A percentile compares a stretch with the other conserved stretches of the same genome.
Conservation (phyloP, 2,888 invertebrate genomes). For the Drosophila algonquin region DNA sequence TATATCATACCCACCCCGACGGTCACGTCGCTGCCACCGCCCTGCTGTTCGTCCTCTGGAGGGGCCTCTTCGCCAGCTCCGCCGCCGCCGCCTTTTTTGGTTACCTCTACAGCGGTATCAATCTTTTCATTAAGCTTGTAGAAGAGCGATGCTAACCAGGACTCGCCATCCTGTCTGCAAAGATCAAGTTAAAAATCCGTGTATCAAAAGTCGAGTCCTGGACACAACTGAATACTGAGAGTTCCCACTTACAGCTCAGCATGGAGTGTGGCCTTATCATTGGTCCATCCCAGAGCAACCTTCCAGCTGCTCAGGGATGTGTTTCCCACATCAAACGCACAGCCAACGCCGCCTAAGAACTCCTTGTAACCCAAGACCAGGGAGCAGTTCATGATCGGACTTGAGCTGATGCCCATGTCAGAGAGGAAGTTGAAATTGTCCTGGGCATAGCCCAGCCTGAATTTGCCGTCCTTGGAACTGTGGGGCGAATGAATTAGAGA, state of each 20-base stretch:
- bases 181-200: too few species aligned
- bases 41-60: conserved; percentile 68
- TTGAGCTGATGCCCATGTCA: conserved; percentile 91
- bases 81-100: conserved; percentile 9
- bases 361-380: conserved; percentile 93
- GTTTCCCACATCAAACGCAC: conserved; percentile 93
- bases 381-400: conserved; percentile 91
- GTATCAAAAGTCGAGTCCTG: background rate
- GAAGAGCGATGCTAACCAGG: conserved; percentile 59
- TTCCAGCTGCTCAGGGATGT: conserved; percentile 94
- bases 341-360: conserved; percentile 95
- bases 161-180: conserved; percentile 40
- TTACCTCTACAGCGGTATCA: conserved; percentile 51
- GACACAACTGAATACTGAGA: background rate
- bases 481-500: background rate
- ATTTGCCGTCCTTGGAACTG: conserved; percentile 87
- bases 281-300: conserved; percentile 94
- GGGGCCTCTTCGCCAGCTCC: background rate
- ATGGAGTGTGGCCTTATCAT: conserved; percentile 94
- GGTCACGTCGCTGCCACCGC: conserved; percentile 92
- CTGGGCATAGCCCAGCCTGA: conserved; percentile 92
- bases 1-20: conserved; percentile 95
- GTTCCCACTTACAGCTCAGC: conserved; percentile 91
- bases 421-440: conserved; percentile 91
- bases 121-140: conserved; percentile 51